Base-by-base conservation (phyloP, 2,888 invertebrate genomes). In the Conistra vaccinii region DNA sequence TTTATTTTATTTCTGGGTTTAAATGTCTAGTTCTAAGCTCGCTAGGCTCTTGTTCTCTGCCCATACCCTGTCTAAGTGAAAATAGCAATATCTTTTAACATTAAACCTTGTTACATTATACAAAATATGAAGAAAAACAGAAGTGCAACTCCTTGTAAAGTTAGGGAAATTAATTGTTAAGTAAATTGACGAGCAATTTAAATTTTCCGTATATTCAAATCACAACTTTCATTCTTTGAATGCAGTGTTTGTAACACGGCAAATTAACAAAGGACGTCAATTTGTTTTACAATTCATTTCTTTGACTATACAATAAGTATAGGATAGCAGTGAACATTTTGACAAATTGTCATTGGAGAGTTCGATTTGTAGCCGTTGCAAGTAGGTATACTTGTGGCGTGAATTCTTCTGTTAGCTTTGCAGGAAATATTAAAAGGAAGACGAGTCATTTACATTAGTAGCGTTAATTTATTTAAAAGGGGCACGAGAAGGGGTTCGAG, bases 61-160 rank as follows among this genome's bases (percentile, higher is more conserved):
- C 23, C 45, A 51, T 26, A 42, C 12, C n/a, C 57, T 5, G 72
- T 6, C 14, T 32, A 57, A 51, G 39, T 71, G 51, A 79, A 71
- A 57, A 57, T 51, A 42, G 42, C 51, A 42, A 57, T 72, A 51
- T 72, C 20, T 72, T 77, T 55, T 32, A 72, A 63, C 71, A 72
- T 62, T 39, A 77, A 14, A 76, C 45, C 42, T 5, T 17, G n/a
- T 53, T 45, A 26, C 3, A 23, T 20, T 23, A 12, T 3, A 62
- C 12, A 45, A 17, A 14, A 79, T 10, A 26, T 14, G 2, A 26
- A 55, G 6, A 32, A 55, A 3, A 3, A 17, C 73, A 80, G 72
- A 63, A 80, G 29, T 23, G 12, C 32, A 39, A 74, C 23, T 35
- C 23, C 7, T 9, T 3, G 23, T 48, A 20, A 48, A 20, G 48